Conservation (phyloP, 2,797 vertebrate species). For the Pangasius mekongensis region DNA sequence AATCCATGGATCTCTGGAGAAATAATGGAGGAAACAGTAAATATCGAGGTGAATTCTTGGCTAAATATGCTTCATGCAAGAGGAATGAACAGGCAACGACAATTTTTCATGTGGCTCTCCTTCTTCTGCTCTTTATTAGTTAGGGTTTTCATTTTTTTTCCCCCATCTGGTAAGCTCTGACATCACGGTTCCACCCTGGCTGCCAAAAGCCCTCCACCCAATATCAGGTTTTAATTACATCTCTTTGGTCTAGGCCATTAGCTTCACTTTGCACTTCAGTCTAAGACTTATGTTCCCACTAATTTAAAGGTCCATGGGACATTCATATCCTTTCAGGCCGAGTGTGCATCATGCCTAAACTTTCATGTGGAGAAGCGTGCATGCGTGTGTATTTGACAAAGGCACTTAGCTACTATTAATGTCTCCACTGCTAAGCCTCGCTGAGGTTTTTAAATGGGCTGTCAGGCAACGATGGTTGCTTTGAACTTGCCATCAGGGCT, state of each 20-base stretch:
- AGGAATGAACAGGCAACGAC: neutral
- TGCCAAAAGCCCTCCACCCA: constrained; percentile 45
- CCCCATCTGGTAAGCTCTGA: constrained; percentile 32
- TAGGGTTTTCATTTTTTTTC: neutral
- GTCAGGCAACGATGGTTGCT: constrained; percentile 51
- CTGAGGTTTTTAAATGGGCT: constrained; percentile 56
- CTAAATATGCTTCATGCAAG: constrained; percentile 10
- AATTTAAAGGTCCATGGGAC: constrained; percentile 57
- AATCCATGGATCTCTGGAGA: neutral
- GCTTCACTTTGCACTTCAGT: constrained; percentile 37
- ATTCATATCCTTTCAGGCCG: constrained; percentile 54
- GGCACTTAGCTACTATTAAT: constrained; percentile 59
- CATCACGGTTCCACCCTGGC: constrained; percentile 39
- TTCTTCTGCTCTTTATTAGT: neutral
- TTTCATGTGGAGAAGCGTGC: constrained; percentile 58
- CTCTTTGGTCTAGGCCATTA: constrained; percentile 49
- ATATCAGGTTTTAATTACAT: constrained; percentile 58
- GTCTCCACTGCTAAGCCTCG: constrained; percentile 53
- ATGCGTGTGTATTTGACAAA: constrained; percentile 55
- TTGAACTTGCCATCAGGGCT: constrained; percentile 54
- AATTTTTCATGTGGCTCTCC: neutral
- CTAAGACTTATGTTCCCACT: constrained; percentile 42
- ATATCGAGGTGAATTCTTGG: neutral
- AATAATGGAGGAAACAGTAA: neutral
- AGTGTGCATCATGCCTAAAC: constrained; percentile 40